These are phyloP conservation scores for Sitobion miscanthi DNA, from an alignment of 1,140 invertebrate species.

Conservation along the genomic window DNA sequence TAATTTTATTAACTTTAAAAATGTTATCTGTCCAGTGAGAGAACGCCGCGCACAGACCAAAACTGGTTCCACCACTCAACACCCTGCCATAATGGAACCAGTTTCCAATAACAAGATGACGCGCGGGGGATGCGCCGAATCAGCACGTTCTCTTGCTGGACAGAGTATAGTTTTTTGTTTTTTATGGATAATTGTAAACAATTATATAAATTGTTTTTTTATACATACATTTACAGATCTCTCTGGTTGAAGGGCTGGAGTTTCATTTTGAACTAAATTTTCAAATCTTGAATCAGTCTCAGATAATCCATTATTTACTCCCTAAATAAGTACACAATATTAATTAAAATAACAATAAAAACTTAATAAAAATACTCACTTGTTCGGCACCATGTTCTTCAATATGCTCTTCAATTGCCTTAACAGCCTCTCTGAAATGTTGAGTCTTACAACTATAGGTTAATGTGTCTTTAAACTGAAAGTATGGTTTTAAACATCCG, in stretches of 20 bases:
- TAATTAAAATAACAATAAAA: not conserved
- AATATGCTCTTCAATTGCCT: constrained; percentile 85
- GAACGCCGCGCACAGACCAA: no score
- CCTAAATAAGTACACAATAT: not conserved
- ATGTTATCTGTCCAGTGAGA: no score
- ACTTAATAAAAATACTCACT: not conserved
- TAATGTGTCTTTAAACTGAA: constrained; percentile 80
- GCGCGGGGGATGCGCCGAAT: no score
- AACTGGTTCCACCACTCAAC: no score
- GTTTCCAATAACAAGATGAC: no score
- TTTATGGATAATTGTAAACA: no score
- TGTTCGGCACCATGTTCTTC: constrained; percentile 64
- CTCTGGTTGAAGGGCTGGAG: not conserved
- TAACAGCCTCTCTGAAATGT: constrained; percentile 83
- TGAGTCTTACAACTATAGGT: constrained; percentile 79
- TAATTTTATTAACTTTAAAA: no score
- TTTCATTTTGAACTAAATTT: not conserved
- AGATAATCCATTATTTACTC: not conserved
- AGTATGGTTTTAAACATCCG: constrained; percentile 82
- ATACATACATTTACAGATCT: not conserved
- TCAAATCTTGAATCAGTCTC: constrained; percentile 33
- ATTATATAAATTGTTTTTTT: not conserved
- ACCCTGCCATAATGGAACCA: no score
- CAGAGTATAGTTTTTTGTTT: no score
- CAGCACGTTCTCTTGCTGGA: no score